Conservation (phyloP, 2,888 invertebrate genomes). For the Macrophya alboannulata region DNA sequence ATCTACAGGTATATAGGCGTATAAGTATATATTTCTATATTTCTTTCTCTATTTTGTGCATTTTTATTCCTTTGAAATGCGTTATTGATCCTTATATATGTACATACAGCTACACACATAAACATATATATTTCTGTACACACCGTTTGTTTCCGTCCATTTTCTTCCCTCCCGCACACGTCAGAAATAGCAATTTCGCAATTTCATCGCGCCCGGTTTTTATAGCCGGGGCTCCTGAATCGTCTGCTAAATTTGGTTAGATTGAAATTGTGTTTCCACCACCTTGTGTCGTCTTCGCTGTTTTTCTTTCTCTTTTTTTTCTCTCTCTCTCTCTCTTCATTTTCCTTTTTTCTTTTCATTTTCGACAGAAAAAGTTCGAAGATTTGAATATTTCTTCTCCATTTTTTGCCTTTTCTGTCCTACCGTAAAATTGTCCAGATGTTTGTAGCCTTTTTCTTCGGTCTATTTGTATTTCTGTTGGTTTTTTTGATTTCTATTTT, state of each 20-base stretch:
- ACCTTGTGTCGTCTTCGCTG: conserved; percentile 56
- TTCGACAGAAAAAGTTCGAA: not conserved
- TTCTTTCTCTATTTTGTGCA: conserved; percentile 15
- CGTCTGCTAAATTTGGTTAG: conserved; percentile 38
- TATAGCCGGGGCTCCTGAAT: conserved; percentile 11
- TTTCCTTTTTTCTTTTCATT: conserved; percentile 32
- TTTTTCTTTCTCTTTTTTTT: conserved; percentile 12
- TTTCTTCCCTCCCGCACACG: not conserved
- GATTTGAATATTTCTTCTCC: not conserved
- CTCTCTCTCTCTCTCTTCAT: conserved; percentile 25
- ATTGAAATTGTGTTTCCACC: conserved; percentile 57
- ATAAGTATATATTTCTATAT: not conserved
- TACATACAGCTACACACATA: not conserved
- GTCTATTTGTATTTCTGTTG: too few species aligned
- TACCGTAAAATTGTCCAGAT: not conserved
- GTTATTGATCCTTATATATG: conserved; percentile 41
- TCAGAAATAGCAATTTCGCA: conserved; percentile 49
- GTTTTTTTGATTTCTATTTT: too few species aligned
- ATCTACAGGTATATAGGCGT: not conserved
- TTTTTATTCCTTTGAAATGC: conserved; percentile 33
- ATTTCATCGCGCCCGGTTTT: conserved; percentile 49
- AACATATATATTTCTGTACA: conserved; percentile 31
- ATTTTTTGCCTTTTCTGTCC: conserved; percentile 2
- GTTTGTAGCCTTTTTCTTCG: too few species aligned
- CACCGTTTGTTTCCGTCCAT: conserved; percentile 42